Conservation (phyloP, 2,888 invertebrate genomes). For the Pandemis cinnamomeana region DNA sequence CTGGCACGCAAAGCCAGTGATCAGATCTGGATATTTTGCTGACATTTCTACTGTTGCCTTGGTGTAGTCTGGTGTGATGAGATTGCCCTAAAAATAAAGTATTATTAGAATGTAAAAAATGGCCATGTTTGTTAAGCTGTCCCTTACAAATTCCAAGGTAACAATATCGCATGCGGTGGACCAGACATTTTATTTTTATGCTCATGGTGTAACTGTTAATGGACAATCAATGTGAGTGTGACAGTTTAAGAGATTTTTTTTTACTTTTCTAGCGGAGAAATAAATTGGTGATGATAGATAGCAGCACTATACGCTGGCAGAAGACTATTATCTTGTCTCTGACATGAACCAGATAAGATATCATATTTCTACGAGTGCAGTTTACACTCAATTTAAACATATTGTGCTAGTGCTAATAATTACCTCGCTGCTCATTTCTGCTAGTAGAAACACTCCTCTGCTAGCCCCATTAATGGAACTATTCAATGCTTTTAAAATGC, state of each 20-base stretch:
- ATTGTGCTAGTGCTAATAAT: slow-evolving; percentile 32
- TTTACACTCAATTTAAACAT: not conserved
- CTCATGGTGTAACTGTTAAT: too few species aligned
- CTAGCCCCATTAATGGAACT: slow-evolving; percentile 69
- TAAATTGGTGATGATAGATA: too few species aligned
- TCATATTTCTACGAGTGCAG: too few species aligned
- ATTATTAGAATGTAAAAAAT: not conserved
- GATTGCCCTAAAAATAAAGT: slow-evolving; percentile 64
- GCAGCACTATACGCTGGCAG: too few species aligned
- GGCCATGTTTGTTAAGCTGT: too few species aligned
- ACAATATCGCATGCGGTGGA: too few species aligned
- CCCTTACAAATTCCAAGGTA: too few species aligned
- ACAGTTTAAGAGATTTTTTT: too few species aligned
- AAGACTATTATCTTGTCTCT: not conserved
- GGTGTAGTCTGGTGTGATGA: slow-evolving; percentile 86
- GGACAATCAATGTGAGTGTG: too few species aligned
- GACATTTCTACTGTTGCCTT: slow-evolving; percentile 90
- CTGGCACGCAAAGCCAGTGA: slow-evolving; percentile 96
- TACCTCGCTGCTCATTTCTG: slow-evolving; percentile 93
- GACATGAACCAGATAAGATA: not conserved
- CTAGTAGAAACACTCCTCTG: slow-evolving; percentile 92
- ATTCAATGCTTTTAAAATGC: slow-evolving; percentile 86
- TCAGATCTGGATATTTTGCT: slow-evolving; percentile 87
- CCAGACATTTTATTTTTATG: too few species aligned
- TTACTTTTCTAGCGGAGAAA: too few species aligned